Percentiles rank a stretch among this genome's conserved stretches.
phyloP scores from a whole-genome alignment of 2,113 vertebrate species.

The Gymnorhina tibicen region DNA sequence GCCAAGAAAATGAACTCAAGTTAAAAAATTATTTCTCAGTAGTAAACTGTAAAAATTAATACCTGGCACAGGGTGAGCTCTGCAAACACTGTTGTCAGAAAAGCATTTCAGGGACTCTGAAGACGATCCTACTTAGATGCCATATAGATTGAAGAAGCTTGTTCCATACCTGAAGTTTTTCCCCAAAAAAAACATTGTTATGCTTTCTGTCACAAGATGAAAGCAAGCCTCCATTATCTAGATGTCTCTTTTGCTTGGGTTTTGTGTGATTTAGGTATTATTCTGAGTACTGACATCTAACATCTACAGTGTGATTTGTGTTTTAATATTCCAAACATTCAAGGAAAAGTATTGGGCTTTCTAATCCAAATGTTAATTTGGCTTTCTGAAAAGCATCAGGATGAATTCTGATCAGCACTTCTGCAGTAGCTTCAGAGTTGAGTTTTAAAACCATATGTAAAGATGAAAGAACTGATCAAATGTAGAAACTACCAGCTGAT shows the following conservation, averaged over 20 bases:
- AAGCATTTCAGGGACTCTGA: neutral
- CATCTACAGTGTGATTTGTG: neutral
- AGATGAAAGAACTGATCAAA: neutral
- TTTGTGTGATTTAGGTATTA: neutral
- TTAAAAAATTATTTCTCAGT: neutral
- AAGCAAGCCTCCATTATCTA: neutral
- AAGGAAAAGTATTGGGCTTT: neutral
- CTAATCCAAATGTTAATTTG: slow-evolving; percentile 14
- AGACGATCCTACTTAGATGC: neutral
- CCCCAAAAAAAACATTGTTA: neutral
- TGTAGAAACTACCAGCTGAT: neutral
- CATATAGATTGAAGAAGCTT: neutral
- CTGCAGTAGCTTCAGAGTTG: neutral
- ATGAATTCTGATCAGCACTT: neutral
- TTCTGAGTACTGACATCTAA: neutral
- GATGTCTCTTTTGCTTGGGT: neutral
- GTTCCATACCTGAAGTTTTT: neutral
- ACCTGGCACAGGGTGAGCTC: neutral
- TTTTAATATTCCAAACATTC: neutral
- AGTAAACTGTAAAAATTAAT: neutral
- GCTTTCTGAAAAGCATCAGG: neutral
- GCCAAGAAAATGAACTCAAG: neutral
- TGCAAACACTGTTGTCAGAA: neutral
- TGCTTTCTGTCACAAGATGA: neutral
- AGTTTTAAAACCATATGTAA: neutral